Evolutionary conservation across 1,140 invertebrate species (phyloP), one percentile per base, ranked within the genome.

Genomic region (Penaeus japonicus): DNA sequence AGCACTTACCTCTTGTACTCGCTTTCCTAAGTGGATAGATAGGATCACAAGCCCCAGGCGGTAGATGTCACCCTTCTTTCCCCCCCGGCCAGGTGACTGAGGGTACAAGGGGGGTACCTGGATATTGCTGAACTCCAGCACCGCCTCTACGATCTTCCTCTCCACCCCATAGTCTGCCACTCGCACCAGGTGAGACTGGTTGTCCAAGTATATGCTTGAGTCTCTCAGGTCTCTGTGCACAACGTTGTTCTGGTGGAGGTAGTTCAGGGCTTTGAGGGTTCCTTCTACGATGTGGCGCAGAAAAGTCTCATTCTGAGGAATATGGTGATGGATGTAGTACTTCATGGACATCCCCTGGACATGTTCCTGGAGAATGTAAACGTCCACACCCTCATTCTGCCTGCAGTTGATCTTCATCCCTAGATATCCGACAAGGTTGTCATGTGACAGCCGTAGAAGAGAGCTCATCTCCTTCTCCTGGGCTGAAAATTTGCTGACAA

Each of bases 31-130:
- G 5, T 94, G 90, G 81, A 95, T 91, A 5, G 94, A 94, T 59
- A 95, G 91, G 18, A 95, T 86, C 53, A 95, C 92, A 30, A 94
- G 92, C 79, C 95, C 96, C 91, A 96, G 93, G 91, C 94, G 94
- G 91, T 94, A 95, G 91, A 96, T 94, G 92, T 96, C 96, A 85
- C 93, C 93, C 91, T 96, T 96, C 92, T 96, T 96, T 1, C 94
- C 95, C 80, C 95, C 94, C 91, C 94, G 93, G 81, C 94, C 94
- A 90, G 94, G 92, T n/a, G 93, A 93, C 0, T 93, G 92, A 15
- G 94, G 93, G 91, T 93, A 94, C 22, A 47, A 55, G 4, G 79
- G 20, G 17, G 86, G 86, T 4, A 87, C 59, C 22, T 90, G 62
- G 24, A 32, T 27, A 17, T 85, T 83, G 3, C 57, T 54, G n/a